phyloP scores from a whole-genome alignment of 2,797 vertebrate species.

The Pangasius djambal region DNA sequence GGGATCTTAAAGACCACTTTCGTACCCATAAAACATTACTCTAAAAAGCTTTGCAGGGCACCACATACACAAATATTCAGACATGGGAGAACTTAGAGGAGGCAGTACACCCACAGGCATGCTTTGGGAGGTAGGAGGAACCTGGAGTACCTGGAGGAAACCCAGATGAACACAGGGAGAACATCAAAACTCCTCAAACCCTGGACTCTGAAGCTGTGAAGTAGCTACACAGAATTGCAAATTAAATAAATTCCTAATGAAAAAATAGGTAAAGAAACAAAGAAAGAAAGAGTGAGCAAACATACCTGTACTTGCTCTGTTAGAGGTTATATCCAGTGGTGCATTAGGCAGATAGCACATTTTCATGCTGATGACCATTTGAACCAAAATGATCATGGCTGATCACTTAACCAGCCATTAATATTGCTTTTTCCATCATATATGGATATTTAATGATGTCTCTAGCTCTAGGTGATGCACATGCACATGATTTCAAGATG shows the following conservation, averaged over 20 bases:
- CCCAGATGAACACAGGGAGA: not conserved
- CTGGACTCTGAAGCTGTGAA: not conserved
- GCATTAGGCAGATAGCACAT: too few relatives aligned
- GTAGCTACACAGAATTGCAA: not conserved
- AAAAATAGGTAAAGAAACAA: not conserved
- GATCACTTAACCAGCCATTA: not conserved
- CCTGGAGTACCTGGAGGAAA: not conserved
- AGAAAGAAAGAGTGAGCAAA: not conserved
- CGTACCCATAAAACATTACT: not conserved
- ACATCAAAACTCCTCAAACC: not conserved
- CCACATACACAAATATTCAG: not conserved
- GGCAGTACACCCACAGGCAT: not conserved
- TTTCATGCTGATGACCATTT: not conserved
- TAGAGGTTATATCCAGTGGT: not conserved
- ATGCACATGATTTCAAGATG: not conserved
- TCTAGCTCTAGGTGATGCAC: not conserved
- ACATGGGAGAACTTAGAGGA: not conserved
- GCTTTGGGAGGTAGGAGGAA: not conserved
- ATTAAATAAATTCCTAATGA: not conserved
- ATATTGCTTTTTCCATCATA: not conserved
- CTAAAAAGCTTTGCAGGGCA: not conserved
- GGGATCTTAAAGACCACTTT: not conserved
- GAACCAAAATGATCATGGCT: not conserved
- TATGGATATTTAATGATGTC: too few relatives aligned
- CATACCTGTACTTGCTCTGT: not conserved